A percentile compares a stretch with the other conserved stretches of the same genome.
Conservation (phyloP, 64 coral and sea anemone species). For the Astreopora myriophthalma region DNA sequence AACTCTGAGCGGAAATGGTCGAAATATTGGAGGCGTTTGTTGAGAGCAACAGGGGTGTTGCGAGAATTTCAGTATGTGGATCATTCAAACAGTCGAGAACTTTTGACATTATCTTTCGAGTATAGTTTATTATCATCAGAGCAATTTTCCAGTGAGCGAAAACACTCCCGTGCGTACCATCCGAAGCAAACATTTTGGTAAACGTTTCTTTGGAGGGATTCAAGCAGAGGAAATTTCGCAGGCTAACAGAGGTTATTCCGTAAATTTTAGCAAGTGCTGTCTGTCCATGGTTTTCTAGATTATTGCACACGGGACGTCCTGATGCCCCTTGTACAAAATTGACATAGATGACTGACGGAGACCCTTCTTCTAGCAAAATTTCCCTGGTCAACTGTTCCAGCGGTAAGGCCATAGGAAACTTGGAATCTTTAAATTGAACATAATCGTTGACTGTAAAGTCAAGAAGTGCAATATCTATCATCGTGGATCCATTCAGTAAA, state of each 20-base stretch:
- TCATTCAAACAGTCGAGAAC: not conserved
- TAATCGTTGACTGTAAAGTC: constrained; percentile 38
- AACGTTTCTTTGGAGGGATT: not conserved
- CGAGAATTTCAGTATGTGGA: not conserved
- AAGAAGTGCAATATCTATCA: not conserved
- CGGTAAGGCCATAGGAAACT: constrained; percentile 9
- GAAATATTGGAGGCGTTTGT: not conserved
- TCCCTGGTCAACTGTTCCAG: constrained; percentile 12
- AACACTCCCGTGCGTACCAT: constrained; percentile 10
- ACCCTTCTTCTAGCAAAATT: not conserved
- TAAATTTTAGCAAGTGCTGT: constrained; percentile 53
- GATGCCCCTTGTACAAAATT: not conserved
- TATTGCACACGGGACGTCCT: constrained; percentile 18
- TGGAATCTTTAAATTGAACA: not conserved
- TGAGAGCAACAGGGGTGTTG: not conserved
- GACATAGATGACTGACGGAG: not conserved
- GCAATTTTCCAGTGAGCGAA: constrained; percentile 37
- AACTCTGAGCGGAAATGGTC: not conserved
- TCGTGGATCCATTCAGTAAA: not conserved
- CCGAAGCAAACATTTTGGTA: constrained; percentile 33
- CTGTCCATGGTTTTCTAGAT: constrained; percentile 64
- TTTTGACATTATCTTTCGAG: not conserved
- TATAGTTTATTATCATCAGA: constrained; percentile 44
- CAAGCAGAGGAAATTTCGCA: constrained; percentile 52
- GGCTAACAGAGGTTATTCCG: constrained; percentile 69